phyloP scores from a whole-genome alignment of 2,113 vertebrate species.

The Cyanistes caeruleus region DNA sequence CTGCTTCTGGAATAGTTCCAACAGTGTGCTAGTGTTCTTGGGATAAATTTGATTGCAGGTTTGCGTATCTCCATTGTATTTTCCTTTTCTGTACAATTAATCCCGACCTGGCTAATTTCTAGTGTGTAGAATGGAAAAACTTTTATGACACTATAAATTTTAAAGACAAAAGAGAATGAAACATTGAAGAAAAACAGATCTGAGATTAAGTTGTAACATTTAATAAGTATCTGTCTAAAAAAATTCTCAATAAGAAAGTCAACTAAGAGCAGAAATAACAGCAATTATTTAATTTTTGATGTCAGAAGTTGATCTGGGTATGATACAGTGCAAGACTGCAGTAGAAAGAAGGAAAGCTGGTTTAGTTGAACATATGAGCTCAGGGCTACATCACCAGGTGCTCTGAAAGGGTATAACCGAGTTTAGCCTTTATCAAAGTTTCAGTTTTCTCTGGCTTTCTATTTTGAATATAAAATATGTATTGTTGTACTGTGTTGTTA shows the following conservation, averaged over 20 bases:
- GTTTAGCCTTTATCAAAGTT: not conserved
- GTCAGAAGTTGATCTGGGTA: not conserved
- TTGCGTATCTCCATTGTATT: not conserved
- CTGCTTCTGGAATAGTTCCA: not conserved
- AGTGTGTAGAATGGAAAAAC: not conserved
- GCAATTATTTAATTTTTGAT: not conserved
- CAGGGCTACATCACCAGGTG: accelerated
- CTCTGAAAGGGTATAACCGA: not conserved
- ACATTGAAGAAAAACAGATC: not conserved
- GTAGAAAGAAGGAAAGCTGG: not conserved
- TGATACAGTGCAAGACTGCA: not conserved
- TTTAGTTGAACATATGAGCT: not conserved
- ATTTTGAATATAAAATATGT: not conserved
- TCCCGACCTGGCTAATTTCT: not conserved
- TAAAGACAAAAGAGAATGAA: not conserved
- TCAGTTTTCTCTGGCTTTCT: not conserved
- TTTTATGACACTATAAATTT: not conserved
- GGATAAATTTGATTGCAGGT: not conserved
- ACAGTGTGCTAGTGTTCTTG: not conserved
- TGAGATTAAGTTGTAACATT: not conserved
- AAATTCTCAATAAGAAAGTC: not conserved
- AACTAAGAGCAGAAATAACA: not conserved
- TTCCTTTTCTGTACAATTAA: not conserved
- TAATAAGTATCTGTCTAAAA: not conserved
- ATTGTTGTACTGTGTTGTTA: too few species aligned